Evolutionary conservation across 2,113 vertebrate species (phyloP), one percentile per base, ranked within the genome.

Genomic region (Erythrocercus mccallii): DNA sequence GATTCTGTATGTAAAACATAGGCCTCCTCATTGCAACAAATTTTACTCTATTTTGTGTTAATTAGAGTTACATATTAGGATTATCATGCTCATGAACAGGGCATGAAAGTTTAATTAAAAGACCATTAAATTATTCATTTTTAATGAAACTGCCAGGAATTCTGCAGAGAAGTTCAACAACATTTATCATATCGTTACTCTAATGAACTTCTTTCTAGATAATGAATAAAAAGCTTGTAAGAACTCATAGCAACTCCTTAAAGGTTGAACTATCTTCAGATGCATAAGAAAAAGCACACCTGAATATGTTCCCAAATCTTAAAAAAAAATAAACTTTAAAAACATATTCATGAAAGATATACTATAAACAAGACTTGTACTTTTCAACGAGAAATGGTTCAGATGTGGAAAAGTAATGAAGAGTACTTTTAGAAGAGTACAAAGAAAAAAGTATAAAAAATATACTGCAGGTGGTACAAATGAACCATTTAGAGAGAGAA

Each of bases 91-190:
- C 24, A 42, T 33, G 84, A 95, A 66, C 58, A 77, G 86, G 57
- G 35, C 24, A 89, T 92, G 68, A 82, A 95, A 91, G 25, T 94
- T 95, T 90, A 92, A 97, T 96, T 95, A 84, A 94, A 86, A 93
- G 81, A 65, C 18, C 19, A 68, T n/a, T 96, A 80, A 91, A 95
- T 96, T 90, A 95, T 96, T 96, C 91, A 96, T 86, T 71, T 94
- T 89, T 95, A 96, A 95, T 90, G 78, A 88, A 95, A 87, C 74
- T 92, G 70, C 35, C 74, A 95, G 45, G 33, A 93, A 90, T 84
- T 94, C 33, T 66, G 45, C 48, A 87, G 78, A 86, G 61, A 95
- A 95, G 95, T 95, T 96, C 87, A 95, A 77, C 57, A 85, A 62
- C 74, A 90, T 96, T 91, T 94, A 80, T 95, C 93, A 91, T 83